Base-by-base conservation (phyloP, 2,888 invertebrate genomes). In the Calephelis perditalis region DNA sequence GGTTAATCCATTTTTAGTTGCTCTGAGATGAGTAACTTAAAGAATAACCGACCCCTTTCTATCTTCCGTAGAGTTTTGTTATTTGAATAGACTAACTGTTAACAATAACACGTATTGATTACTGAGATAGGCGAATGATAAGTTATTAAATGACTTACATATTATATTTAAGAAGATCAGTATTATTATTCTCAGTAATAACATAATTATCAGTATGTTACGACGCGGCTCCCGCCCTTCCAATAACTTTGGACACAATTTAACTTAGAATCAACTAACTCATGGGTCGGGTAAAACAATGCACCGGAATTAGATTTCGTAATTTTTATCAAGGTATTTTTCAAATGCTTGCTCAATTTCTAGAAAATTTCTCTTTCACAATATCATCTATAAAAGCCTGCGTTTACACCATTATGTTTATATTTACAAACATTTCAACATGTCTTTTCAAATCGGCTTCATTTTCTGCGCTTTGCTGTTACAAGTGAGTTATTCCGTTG, bases 241-340 rank as follows among this genome's bases (percentile, higher is more conserved):
- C 26, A 26, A 57, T 45, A 35, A 26, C 35, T 26, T 0, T 57
- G 44, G 15, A 57, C 45, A 26, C 10, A 9, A 4, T 57, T 45
- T 11, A 26, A 57, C 8, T 40, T 40, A 26, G 26, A 26, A 26
- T 4, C 26, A 26, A 26, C 6, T 47, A 26, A 26, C 6, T 47
- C 7, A 15, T 15, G 47, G 15, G 47, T 47, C 40, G 8, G 6
- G 7, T 47, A 55, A 36, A 55, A 55, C 45, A 60, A 58, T 35
- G 35, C 45, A 46, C 56, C 52, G 60, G 60, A 60, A 60, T 57
- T 37, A 5, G 35, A 43, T 56, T 56, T 43, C 15, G 56, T 43
- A 56, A 56, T 40, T 40, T 56, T 56, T 43, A 56, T 56, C 56
- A 15, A 8, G 36, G 9, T 40, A 40, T 40, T 43, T 56, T 43